A percentile compares a stretch with the other conserved stretches of the same genome.
Evolutionary conservation across 2,113 vertebrate species (phyloP).

Genomic region (Cisticola juncidis): DNA sequence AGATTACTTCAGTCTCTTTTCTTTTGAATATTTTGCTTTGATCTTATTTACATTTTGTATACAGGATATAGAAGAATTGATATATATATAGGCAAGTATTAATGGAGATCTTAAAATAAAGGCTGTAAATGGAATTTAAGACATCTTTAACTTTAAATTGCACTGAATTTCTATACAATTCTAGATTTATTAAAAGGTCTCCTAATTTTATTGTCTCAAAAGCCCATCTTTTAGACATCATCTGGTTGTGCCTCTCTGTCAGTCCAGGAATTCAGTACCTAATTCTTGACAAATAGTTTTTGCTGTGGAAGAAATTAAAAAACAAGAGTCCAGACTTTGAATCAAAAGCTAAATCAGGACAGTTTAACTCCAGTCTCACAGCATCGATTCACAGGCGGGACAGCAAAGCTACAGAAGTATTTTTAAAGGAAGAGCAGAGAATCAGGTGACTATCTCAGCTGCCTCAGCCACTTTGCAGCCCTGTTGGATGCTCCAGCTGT

Average conservation of each 20-base stretch:
- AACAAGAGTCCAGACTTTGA: background rate
- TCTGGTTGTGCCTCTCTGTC: background rate
- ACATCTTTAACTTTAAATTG: background rate
- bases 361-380: background rate
- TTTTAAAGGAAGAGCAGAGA: background rate
- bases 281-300: background rate
- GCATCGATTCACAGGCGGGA: background rate
- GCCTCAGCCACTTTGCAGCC: slow-evolving; percentile 31
- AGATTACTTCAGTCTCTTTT: background rate
- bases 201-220: background rate
- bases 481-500: slow-evolving; percentile 54
- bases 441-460: background rate
- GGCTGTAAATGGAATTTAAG: background rate
- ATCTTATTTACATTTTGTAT: background rate
- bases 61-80: background rate
- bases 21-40: background rate
- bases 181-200: background rate
- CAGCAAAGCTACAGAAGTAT: background rate
- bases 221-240: background rate
- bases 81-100: background rate
- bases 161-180: background rate
- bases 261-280: background rate
- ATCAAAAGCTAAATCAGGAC: background rate
- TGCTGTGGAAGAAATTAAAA: background rate
- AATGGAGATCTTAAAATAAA: background rate